Base-by-base conservation (phyloP, 2,113 vertebrate genomes). In the Rhipidura dahli region DNA sequence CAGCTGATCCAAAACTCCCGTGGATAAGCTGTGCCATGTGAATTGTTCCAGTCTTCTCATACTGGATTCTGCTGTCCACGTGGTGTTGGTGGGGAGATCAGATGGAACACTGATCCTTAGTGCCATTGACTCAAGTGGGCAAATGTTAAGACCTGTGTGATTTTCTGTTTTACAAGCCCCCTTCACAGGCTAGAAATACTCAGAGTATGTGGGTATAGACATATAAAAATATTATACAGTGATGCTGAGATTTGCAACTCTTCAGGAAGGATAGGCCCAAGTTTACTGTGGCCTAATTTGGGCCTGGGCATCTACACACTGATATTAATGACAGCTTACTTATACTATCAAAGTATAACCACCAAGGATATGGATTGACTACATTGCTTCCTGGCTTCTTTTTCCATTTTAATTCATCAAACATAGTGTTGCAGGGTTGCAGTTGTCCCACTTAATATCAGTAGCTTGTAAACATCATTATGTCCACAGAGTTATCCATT, bases 361-460 rank as follows among this genome's bases (percentile, higher is more conserved):
- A 35, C 8, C 18, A 15, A 7, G 2, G 65, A 24, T 53, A 69
- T 35, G 18, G 28, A 51, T 33, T 85, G 40, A 28, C 13, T 89
- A 27, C 10, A 13, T 69, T 61, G 33, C 16, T 96, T 87, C 69
- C 65, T 82, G 57, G 9, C 3, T 69, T 53, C 31, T 81, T 89
- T 83, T 53, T 75, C 50, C 40, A 61, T 96, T 96, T 85, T 53
- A 87, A 91, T 95, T 91, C 44, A 82, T 85, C 77, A 82, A 27
- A 69, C 18, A 12, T 42, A 85, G 49, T 61, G 31, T 42, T 71
- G 50, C 49, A 83, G 49, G 33, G 30, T 50, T 86, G 53, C 54
- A 83, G n/a, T 69, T 83, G 31, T 72, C 57, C 30, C 37, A 61
- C 39, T 69, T 91, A 39, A 85, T 79, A 82, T 49, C 1, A 19